Evolutionary conservation across 2,797 vertebrate species (phyloP), one percentile per base, ranked within the genome.

Genomic region (Fistularia commersonii): DNA sequence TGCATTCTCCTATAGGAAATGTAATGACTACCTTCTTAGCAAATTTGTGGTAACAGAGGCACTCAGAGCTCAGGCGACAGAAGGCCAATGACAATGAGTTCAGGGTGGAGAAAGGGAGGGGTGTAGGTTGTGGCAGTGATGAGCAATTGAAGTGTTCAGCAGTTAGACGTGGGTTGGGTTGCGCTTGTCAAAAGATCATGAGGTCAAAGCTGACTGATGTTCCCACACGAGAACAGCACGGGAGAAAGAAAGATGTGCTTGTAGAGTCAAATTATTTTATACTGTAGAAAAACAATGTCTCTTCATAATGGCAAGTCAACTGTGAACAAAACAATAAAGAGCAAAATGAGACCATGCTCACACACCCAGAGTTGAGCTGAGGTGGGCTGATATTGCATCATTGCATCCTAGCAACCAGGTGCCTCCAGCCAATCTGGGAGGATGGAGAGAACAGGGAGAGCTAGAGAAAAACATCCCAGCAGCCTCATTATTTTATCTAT

Each of bases 1-100:
- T 71, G 39, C 55, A 51, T 83, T 80, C 76, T 77, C 81, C 80
- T 83, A 71, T 74, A 81, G 72, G 74, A 76, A 61, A 60, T 55
- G 57, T 88, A 90, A 90, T 90, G 81, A 91, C 69, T 70, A 83
- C 77, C 82, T 86, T 88, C 68, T 80, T 82, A 86, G 88, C 84
- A 82, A 88, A 83, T 71, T 76, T 46, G 48, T 67, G 54, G 31
- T 8, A 36, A 43, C 46, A 39, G 46, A 65, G 68, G 59, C 56
- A 15, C 73, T 58, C 45, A 48, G 60, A 58, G 57, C 53, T 14
- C 6, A 61, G 50, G 58, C 45, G 31, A 73, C 83, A 83, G 79
- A 76, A 74, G 79, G 73, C n/a, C 13, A 51, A 71, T 32, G 41
- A 74, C 71, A 84, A 62, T 77, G 62, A 69, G 39, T 33, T 15